Percentiles rank a stretch among this genome's conserved stretches.
Evolutionary conservation across 53 echinoderm and acorn worm species (phyloP).

Genomic region (Holothuria leucospilota): DNA sequence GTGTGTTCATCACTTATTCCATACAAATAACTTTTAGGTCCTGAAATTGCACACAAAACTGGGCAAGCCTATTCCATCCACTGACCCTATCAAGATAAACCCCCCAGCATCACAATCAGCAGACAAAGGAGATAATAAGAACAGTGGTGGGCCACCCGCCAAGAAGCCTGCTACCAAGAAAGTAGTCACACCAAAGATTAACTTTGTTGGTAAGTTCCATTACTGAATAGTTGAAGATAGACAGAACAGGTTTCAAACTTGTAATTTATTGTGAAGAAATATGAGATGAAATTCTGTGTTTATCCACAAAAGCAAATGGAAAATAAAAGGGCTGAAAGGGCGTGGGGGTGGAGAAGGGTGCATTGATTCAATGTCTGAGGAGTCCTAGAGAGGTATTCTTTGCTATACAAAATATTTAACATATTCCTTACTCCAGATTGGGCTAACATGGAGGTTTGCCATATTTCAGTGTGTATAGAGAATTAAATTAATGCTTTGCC

Average conservation of each 20-base stretch:
- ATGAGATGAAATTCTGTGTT: neutral
- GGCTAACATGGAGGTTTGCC: no score
- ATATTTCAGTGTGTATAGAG: no score
- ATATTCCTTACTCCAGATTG: no score
- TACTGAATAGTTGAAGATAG: neutral
- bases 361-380: no score
- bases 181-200: conserved; percentile 94
- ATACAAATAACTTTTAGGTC: conserved; percentile 57
- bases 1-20: no score
- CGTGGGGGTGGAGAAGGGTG: neutral
- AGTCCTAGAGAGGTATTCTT: no score
- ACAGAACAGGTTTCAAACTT: neutral
- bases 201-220: conserved; percentile 90
- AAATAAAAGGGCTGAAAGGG: neutral
- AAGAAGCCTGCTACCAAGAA: conserved; percentile 73
- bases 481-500: no score
- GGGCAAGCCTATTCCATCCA: conserved; percentile 97
- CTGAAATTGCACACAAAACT: conserved; percentile 97
- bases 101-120: conserved; percentile 54
- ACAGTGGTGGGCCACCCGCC: conserved; percentile 47
- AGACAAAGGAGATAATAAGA: conserved; percentile 51
- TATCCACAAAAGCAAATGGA: no score
- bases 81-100: conserved; percentile 89
- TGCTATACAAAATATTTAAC: no score
- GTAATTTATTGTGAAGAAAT: neutral